Evolutionary conservation across 2,797 vertebrate species (phyloP).

Genomic region (Trematomus bernacchii): DNA sequence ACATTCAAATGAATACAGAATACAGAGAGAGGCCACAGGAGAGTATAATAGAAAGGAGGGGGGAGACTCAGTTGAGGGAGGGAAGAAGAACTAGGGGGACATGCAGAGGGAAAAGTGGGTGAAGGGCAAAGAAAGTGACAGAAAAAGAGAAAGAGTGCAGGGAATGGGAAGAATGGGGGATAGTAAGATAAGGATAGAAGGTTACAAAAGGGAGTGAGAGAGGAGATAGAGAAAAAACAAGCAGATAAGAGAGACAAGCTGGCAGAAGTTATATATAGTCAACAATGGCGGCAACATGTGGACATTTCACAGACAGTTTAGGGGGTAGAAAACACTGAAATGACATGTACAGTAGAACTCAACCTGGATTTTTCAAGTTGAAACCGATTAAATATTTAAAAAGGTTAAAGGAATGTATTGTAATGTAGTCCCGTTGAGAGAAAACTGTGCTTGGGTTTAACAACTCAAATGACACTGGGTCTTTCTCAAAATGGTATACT

Average conservation of each 20-base stretch:
- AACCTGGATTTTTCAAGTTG: neutral
- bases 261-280: slow-evolving; percentile 38
- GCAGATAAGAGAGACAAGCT: slow-evolving; percentile 16
- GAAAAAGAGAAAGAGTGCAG: neutral
- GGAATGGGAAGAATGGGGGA: neutral
- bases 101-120: slow-evolving; percentile 1
- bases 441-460: too few species aligned
- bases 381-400: too few species aligned
- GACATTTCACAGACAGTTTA: neutral
- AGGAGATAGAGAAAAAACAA: neutral
- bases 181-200: slow-evolving; percentile 5
- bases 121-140: neutral
- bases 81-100: neutral
- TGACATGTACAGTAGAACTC: neutral
- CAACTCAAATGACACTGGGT: too few species aligned
- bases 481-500: too few species aligned
- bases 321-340: neutral
- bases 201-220: neutral
- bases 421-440: too few species aligned
- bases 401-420: too few species aligned
- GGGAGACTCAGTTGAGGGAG: neutral
- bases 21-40: neutral
- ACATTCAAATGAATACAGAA: neutral
- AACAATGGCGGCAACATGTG: slow-evolving; percentile 18
- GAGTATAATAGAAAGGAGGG: too few species aligned